Evolutionary conservation across 2,797 vertebrate genomes (phyloP), one percentile per base, ranked within the genome.

Genomic region (Tympanoctomys barrerae): DNA sequence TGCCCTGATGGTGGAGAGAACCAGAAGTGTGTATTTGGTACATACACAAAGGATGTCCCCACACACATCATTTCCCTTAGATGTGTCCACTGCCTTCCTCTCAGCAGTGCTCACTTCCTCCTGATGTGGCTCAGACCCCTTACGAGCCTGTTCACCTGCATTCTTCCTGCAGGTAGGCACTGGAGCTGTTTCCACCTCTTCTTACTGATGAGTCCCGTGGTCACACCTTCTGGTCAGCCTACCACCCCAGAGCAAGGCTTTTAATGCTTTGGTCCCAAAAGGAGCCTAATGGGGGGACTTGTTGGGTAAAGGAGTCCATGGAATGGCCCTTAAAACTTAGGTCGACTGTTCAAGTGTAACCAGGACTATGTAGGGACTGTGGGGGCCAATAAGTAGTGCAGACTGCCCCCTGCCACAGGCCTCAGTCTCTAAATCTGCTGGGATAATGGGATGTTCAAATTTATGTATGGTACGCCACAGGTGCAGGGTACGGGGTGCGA

Each of bases 311-410:
- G 33, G 16, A 54, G 52, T 49, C 57, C 26, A 61, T 7, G 36
- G 7, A 28, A 7, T 24, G 52, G 26, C 21, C 78, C 75, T 86
- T 89, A 36, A 59, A 79, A 59, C 28, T n/a, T 52, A 82, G 26
- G 12, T n/a, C 36, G 49, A 71, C 36, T 22, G 7, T 36, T 39
- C 62, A 31, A 36, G 42, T 21, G 28, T 49, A 36, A 62, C 81
- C 62, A n/a, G 61, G 8, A n/a, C 42, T 33, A 10, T 6, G 1
- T 42, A 68, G 54, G 39, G 3, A 1, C 21, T 4, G 0, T 33
- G 39, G 46, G 70, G 59, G 78, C 52, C 0, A 70, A 12, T 3
- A 7, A 57, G 8, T 4, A 46, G 79, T 52, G 6, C 26, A 36
- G 52, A 39, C 64, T 12, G 0, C 7, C 42, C 36, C 18, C 5